phyloP scores from a whole-genome alignment of 2,888 invertebrate species.

The Cataglyphis rosenhaueri region DNA sequence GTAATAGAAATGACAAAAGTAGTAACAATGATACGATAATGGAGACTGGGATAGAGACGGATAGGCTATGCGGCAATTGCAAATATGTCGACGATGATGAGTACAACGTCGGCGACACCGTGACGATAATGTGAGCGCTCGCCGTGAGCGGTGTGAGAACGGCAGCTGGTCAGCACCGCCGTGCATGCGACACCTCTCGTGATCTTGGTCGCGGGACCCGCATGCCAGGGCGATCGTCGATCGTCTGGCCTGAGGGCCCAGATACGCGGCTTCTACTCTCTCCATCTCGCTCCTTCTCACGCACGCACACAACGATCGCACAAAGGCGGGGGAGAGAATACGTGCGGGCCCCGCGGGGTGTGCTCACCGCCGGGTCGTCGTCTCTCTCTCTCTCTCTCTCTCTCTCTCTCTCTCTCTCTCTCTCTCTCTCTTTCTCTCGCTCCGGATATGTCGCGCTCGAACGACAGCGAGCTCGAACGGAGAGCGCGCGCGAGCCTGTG shows the following conservation, averaged over 20 bases:
- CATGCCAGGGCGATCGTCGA: conserved; percentile 76
- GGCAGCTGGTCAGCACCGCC: conserved; percentile 71
- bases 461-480: conserved; percentile 24
- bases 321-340: conserved; percentile 58
- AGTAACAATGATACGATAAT: neutral
- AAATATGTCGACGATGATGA: conserved; percentile 24
- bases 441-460: conserved; percentile 68
- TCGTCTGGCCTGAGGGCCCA: conserved; percentile 72
- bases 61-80: neutral
- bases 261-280: conserved; percentile 55
- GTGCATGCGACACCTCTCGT: conserved; percentile 78
- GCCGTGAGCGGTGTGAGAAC: conserved; percentile 59
- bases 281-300: conserved; percentile 42
- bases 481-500: conserved; percentile 22
- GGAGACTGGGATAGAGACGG: neutral
- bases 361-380: conserved; percentile 44
- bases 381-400: too few species aligned
- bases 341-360: conserved; percentile 61
- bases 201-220: conserved; percentile 77
- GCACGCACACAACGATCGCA: conserved; percentile 51
- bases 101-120: conserved; percentile 36
- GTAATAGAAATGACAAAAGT: neutral
- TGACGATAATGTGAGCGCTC: conserved; percentile 49
- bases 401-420: neutral
- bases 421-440: conserved; percentile 33